Percentiles rank a stretch among this genome's conserved stretches.
phyloP scores from a whole-genome alignment of 1,140 invertebrate species.

The Aradophagus sp. region DNA sequence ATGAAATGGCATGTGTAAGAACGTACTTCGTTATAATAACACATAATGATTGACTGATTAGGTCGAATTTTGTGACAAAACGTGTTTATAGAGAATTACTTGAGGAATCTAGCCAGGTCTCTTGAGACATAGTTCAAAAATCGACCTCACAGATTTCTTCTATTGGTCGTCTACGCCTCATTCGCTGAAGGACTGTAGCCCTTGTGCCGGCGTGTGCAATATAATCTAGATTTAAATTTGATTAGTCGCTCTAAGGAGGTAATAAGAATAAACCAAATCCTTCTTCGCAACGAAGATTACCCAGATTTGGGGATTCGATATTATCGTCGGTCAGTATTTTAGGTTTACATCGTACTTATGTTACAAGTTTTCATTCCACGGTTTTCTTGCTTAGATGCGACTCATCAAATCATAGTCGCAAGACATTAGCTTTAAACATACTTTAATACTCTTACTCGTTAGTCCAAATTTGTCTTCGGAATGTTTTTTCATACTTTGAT shows the following conservation, averaged over 20 bases:
- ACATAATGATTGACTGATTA: conserved; percentile 35
- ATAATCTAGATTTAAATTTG: conserved; percentile 66
- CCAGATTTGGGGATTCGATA: conserved; percentile 53
- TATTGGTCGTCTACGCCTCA: conserved; percentile 56
- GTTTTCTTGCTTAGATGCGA: no score
- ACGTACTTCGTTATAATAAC: conserved; percentile 16
- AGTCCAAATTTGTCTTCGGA: neutral
- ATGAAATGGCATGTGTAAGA: conserved; percentile 11
- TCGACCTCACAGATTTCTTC: conserved; percentile 44
- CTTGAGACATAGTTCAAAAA: conserved; percentile 55
- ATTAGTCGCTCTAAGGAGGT: conserved; percentile 61
- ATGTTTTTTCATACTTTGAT: neutral
- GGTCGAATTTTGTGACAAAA: conserved; percentile 29
- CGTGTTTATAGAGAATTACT: conserved; percentile 19
- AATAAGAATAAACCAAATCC: conserved; percentile 61
- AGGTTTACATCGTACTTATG: conserved; percentile 48
- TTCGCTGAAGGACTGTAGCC: conserved; percentile 53
- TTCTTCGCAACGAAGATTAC: conserved; percentile 58
- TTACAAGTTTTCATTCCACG: conserved; percentile 49
- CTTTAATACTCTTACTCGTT: neutral
- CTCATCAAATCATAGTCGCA: conserved; percentile 13
- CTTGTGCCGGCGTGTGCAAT: conserved; percentile 73
- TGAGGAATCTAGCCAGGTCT: conserved; percentile 39
- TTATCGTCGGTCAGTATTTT: conserved; percentile 59
- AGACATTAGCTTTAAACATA: no score